A percentile compares a stretch with the other conserved stretches of the same genome.
Conservation (phyloP, 1,140 invertebrate genomes). For the Pollicipes pollicipes region DNA sequence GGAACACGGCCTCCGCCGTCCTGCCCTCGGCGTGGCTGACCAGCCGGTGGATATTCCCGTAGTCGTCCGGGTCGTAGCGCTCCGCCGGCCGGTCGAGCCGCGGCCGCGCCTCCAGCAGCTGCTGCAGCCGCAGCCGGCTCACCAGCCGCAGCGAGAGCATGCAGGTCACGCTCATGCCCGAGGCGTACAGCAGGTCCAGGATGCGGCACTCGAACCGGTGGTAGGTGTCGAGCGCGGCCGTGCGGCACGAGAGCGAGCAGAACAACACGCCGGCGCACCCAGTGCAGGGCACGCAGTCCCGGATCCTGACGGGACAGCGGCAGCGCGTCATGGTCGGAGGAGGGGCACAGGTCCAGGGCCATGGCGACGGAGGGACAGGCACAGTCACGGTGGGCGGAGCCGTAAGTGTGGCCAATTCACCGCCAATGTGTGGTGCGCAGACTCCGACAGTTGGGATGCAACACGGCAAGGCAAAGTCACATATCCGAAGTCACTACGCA, state of each 20-base stretch:
- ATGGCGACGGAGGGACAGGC: no score
- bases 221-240: conserved; percentile 43
- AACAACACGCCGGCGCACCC: conserved; percentile 55
- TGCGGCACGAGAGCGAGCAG: conserved; percentile 56
- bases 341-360: conserved; percentile 68
- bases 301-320: conserved; percentile 34
- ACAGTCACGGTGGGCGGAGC: no score
- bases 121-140: conserved; percentile 45
- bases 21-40: conserved; percentile 54
- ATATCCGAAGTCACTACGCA: no score
- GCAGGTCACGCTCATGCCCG: conserved; percentile 61
- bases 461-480: no score
- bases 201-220: conserved; percentile 70
- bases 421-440: no score
- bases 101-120: conserved; percentile 39
- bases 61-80: conserved; percentile 35
- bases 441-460: no score
- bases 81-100: conserved; percentile 26
- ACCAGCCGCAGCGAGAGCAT: conserved; percentile 64
- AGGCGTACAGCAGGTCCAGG: conserved; percentile 46
- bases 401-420: no score
- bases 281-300: conserved; percentile 49
- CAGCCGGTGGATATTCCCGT: conserved; percentile 46
- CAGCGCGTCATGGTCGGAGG: no score
- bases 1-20: conserved; percentile 54